Evolutionary conservation across 1,140 invertebrate species (phyloP), one percentile per base, ranked within the genome.

Genomic region (Araneus ventricosus): DNA sequence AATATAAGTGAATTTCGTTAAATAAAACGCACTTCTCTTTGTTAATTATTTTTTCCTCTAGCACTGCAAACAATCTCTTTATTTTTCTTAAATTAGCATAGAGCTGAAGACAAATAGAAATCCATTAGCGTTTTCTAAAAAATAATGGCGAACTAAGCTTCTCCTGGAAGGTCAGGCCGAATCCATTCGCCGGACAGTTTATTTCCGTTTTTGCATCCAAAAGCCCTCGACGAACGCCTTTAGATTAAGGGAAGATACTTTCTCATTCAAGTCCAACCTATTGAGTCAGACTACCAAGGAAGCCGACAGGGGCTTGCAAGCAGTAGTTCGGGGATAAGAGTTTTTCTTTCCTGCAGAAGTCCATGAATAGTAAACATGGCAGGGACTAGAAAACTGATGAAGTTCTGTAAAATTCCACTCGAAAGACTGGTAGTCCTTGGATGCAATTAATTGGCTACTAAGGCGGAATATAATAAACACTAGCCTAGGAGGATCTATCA

Each of bases 391-490:
- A 27, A 45, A 80, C 79, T 67, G 82, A 92, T 92, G 90, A 92
- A 92, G 82, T 86, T 67, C n/a, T 85, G 80, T 61, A 61, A 90
- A 90, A 90, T 82, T 82, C 89, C 20, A 30, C 85, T 57, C 30
- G 22, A 52, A 52, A 84, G 79, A 57, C 85, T 27, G 22, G 82
- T 84, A 87, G 85, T 79, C 63, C 45, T 75, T 39, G 63, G 67
- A 79, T 59, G 91, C 91, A 93, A 93, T 93, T 93, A 93, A 87
- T 93, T 87, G 91, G 52, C 91, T 92, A 92, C 61, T 88, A 92
- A 87, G 39, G 61, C 82, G 59, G 82, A 92, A 92, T 85, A 87
- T 85, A 87, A 93, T 88, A 93, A 93, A 93, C 84, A 87, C 63
- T 22, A 88, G 7, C 61, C 39, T 63, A 59, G 41, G 41, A 93